These are phyloP conservation scores for Amaurobius ferox DNA, from an alignment of 2,888 invertebrate genomes.

Conservation along the genomic window DNA sequence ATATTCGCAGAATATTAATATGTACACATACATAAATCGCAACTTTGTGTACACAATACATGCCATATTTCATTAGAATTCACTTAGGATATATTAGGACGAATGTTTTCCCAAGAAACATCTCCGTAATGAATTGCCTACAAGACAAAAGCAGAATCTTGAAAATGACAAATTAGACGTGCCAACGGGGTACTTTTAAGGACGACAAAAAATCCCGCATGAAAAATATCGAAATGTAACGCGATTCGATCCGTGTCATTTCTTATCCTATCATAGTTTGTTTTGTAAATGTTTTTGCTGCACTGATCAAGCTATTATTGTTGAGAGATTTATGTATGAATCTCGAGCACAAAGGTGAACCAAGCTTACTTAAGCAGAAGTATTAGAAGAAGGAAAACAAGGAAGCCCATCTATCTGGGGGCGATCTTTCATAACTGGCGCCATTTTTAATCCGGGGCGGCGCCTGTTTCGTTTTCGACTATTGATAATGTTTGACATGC, in stretches of 20 bases:
- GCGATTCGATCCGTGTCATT: neutral
- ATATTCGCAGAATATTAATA: too few relatives aligned
- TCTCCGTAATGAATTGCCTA: neutral
- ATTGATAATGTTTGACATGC: conserved; percentile 7
- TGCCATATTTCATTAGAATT: too few relatives aligned
- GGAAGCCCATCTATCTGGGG: neutral
- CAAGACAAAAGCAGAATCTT: neutral
- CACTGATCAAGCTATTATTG: neutral
- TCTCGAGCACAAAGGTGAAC: neutral
- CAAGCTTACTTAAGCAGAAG: neutral
- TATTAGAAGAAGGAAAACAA: neutral
- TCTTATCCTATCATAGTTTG: neutral
- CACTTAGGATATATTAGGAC: too few relatives aligned
- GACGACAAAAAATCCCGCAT: neutral
- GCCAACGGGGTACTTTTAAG: neutral
- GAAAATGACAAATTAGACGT: neutral
- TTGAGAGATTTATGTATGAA: neutral
- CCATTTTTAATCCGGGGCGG: conserved; percentile 5
- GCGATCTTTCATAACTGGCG: conserved; percentile 5
- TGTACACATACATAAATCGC: too few relatives aligned
- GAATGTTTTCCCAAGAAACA: neutral
- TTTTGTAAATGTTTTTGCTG: neutral
- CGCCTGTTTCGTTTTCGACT: neutral
- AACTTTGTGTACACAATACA: too few relatives aligned
- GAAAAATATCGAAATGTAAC: neutral